Evolutionary conservation across 2,797 vertebrate genomes (phyloP), one percentile per base, ranked within the genome.

Genomic region (Parotocinclus haroldoi): DNA sequence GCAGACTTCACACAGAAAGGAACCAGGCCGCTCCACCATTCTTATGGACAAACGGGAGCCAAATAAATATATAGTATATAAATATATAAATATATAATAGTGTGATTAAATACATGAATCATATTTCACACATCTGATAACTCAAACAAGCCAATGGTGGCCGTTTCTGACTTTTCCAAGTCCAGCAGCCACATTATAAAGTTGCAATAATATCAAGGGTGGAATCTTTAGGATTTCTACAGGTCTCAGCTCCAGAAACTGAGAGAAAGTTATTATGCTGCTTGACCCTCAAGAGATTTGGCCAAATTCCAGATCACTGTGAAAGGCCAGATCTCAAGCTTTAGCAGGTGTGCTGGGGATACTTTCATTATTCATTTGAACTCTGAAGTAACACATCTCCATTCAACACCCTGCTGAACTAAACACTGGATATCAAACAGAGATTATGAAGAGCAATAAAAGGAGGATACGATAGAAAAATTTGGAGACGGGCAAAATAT

Each of bases 201-300:
- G 9, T 40, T 42, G 8, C 8, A 42, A 7, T 9, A 42, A 42
- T 11, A 42, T 7, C 10, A 9, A 42, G 40, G 40, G 4, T 8
- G 9, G 7, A 4, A 11, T 53, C 51, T 52, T 13, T 18, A 42
- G 12, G 49, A 61, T 61, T 39, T 61, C 45, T 50, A 1, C 11
- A 50, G 44, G 38, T 17, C 27, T 7, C 19, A 14, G 50, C 13
- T 49, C 19, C 9, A 4, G 4, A 10, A 13, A 13, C 11, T n/a
- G 18, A 16, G 10, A 1, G 16, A 2, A 6, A 44, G 7, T 51
- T 59, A 63, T 69, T 62, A 56, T 1, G 10, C 45, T 50, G 16
- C 52, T 62, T 49, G 67, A 57, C 58, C 61, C 60, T 27, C 40
- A 13, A 56, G 58, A 69, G 67, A 62, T 69, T 63, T 69, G 59